These are phyloP conservation scores for Bacillus rossius DNA, from an alignment of 1,140 invertebrate species.

Conservation along the genomic window DNA sequence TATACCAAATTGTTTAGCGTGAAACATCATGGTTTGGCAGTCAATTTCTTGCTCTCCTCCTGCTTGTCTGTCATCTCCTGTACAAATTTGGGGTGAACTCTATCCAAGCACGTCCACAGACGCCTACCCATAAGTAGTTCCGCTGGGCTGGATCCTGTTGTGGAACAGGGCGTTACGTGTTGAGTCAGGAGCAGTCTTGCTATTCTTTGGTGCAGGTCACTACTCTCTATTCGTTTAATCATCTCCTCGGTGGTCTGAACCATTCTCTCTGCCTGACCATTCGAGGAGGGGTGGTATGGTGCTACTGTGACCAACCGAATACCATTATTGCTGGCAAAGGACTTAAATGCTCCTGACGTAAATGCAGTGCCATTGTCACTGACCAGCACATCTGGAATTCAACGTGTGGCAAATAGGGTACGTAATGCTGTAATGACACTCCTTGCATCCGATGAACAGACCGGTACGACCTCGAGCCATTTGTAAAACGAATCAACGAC, in stretches of 20 bases:
- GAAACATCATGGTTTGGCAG: too few species aligned
- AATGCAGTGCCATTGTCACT: conserved; percentile 39
- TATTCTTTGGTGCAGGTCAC: neutral
- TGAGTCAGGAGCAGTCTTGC: neutral
- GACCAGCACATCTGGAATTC: conserved; percentile 34
- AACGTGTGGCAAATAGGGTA: conserved; percentile 32
- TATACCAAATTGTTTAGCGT: too few species aligned
- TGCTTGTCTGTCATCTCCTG: too few species aligned
- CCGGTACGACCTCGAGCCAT: conserved; percentile 20
- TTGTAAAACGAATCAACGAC: conserved; percentile 27
- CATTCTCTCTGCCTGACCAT: conserved; percentile 17
- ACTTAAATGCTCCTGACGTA: conserved; percentile 33
- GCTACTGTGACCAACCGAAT: neutral
- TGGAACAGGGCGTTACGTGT: neutral
- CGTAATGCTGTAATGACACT: conserved; percentile 25
- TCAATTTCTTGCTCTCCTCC: too few species aligned
- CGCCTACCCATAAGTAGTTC: conserved; percentile 5
- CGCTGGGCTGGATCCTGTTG: conserved; percentile 4
- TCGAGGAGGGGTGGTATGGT: conserved; percentile 15
- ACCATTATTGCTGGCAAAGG: conserved; percentile 23
- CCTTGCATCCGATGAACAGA: conserved; percentile 7
- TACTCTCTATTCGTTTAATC: neutral
- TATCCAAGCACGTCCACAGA: conserved; percentile 2
- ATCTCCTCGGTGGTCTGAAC: conserved; percentile 27
- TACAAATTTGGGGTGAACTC: too few species aligned